Conservation (phyloP, 2,888 invertebrate genomes). For the Eubasilissa splendida region DNA sequence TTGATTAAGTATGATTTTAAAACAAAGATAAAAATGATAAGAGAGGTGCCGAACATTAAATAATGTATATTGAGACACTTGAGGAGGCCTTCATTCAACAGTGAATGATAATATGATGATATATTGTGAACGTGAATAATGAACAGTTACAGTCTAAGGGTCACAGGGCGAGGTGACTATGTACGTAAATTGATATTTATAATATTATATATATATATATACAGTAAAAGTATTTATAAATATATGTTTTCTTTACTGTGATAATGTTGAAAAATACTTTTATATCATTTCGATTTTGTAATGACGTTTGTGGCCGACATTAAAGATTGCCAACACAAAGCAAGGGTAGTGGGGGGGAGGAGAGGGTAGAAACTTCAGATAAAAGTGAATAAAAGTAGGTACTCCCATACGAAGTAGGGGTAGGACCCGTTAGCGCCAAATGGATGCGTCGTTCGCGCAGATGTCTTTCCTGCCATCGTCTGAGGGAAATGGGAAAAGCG, state of each 20-base stretch:
- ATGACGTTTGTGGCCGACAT: neutral
- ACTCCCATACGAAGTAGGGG: neutral
- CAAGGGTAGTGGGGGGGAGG: neutral
- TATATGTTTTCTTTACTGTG: too few species aligned
- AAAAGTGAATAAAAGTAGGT: conserved; percentile 2
- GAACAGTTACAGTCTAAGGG: too few species aligned
- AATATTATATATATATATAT: neutral
- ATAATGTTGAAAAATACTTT: too few species aligned
- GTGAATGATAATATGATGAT: too few species aligned
- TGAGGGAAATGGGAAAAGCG: conserved; percentile 11
- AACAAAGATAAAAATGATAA: too few species aligned
- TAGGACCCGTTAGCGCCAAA: conserved; percentile 15
- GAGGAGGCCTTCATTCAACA: too few species aligned
- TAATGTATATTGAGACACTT: too few species aligned
- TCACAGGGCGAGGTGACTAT: neutral
- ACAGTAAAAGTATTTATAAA: too few species aligned
- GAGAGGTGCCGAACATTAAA: too few species aligned
- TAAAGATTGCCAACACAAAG: neutral
- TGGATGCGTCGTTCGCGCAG: conserved; percentile 27
- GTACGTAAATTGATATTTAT: neutral
- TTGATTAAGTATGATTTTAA: too few species aligned
- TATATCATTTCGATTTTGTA: too few species aligned
- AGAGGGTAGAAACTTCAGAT: neutral
- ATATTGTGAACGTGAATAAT: too few species aligned
- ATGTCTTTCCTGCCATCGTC: conserved; percentile 6